Conservation (phyloP, 2,888 invertebrate species). For the Toxonevra muliebris region DNA sequence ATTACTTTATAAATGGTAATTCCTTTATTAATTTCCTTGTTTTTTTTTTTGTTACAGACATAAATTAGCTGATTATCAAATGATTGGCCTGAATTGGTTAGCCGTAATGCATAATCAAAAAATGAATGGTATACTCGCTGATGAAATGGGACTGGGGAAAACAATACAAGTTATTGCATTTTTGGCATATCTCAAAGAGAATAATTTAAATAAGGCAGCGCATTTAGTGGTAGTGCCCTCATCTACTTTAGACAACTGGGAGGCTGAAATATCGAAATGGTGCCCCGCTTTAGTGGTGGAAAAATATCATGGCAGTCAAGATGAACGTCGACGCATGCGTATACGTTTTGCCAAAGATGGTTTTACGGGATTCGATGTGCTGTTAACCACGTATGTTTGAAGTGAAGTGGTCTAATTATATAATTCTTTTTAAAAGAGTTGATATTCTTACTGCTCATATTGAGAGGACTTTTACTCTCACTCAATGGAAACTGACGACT, state of each 20-base stretch:
- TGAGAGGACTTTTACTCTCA: too few relatives aligned
- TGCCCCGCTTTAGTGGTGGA: slow-evolving; percentile 81
- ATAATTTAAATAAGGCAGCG: slow-evolving; percentile 76
- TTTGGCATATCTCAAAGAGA: slow-evolving; percentile 87
- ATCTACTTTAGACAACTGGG: slow-evolving; percentile 93
- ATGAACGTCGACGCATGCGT: slow-evolving; percentile 82
- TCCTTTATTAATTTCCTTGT: not conserved
- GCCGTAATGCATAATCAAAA: slow-evolving; percentile 87
- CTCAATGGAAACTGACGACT: too few relatives aligned
- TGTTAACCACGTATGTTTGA: slow-evolving; percentile 83
- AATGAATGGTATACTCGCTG: slow-evolving; percentile 94
- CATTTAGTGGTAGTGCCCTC: slow-evolving; percentile 97
- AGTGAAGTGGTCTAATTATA: too few relatives aligned
- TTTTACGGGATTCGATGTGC: slow-evolving; percentile 79
- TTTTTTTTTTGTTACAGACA: slow-evolving; percentile 66
- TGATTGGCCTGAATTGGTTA: slow-evolving; percentile 93
- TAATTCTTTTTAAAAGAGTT: too few relatives aligned
- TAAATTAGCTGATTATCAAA: slow-evolving; percentile 84
- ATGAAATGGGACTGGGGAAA: slow-evolving; percentile 97
- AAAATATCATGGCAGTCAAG: slow-evolving; percentile 88
- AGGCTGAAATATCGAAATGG: slow-evolving; percentile 79
- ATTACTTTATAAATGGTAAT: not conserved
- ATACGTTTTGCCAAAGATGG: slow-evolving; percentile 78
- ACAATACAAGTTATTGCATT: slow-evolving; percentile 95
- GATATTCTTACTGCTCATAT: too few relatives aligned